Evolutionary conservation across 2,888 invertebrate genomes (phyloP), one percentile per base, ranked within the genome.

Genomic region (Synergus laeviventris): DNA sequence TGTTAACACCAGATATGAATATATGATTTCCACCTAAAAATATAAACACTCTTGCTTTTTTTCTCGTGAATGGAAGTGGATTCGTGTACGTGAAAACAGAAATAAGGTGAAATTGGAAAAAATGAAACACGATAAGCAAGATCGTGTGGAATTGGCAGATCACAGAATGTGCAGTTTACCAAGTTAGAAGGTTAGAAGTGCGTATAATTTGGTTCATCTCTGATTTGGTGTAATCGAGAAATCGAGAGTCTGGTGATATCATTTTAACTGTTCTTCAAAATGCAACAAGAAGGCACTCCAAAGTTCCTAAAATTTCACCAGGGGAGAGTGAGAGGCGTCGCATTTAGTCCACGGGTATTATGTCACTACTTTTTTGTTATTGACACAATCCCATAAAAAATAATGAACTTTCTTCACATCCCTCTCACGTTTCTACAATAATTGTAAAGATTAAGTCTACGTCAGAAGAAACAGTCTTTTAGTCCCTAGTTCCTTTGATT

Each of bases 261-360:
- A 24, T 24, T 49, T 49, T 16, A n/a, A 1, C n/a, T 31, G 14
- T 14, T 24, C 5, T 21, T 31, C 49, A 31, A 49, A 80, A 91
- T 91, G 91, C 90, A 91, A 82, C 90, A 89, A 85, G 89, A 91
- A 78, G 90, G 90, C 73, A 90, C 87, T 54, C 90, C 90, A 36
- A 87, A 86, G 77, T 91, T 91, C 81, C 86, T 90, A 24, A 90
- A 89, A 82, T 89, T 84, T 80, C 91, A 91, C 78, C 89, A 89
- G 82, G 89, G 89, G 64, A 89, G 89, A 82, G 91, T 91, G 24
- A 86, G 91, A 73, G 90, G 89, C 70, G 91, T 91, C 66, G 90
- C 90, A 36, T 91, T 91, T 78, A 90, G 90, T 82, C 91, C 91
- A 61, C 84, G 88, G 85, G 91, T 91, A 85, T 79, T 73, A 73